Conservation (phyloP, 1,140 invertebrate genomes). For the Aphis gossypii region DNA sequence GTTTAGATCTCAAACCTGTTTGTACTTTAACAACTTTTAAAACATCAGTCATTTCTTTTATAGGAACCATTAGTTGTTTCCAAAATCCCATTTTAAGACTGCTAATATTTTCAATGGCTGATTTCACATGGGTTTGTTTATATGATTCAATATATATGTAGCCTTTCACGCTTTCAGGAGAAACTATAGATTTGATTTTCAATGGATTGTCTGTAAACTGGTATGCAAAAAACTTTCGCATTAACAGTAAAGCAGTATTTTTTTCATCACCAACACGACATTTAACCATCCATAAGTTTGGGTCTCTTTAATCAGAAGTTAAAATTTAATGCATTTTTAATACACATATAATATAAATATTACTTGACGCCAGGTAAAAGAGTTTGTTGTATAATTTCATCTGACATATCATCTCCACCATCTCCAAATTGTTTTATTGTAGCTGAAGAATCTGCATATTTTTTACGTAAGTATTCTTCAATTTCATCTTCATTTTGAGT, state of each 20-base stretch:
- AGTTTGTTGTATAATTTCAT: constrained; percentile 98
- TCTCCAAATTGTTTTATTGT: constrained; percentile 87
- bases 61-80: constrained; percentile 98
- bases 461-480: constrained; percentile 91
- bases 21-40: constrained; percentile 94
- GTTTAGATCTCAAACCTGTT: constrained; percentile 86
- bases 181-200: constrained; percentile 95
- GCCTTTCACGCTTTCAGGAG: constrained; percentile 96
- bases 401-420: constrained; percentile 93
- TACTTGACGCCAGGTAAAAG: constrained; percentile 93
- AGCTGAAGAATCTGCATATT: constrained; percentile 90
- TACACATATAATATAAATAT: constrained; percentile 61
- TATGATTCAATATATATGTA: constrained; percentile 98
- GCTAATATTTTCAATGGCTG: constrained; percentile 92
- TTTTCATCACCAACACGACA: constrained; percentile 98
- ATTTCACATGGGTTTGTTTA: constrained; percentile 97
- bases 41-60: constrained; percentile 99
- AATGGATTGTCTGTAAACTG: constrained; percentile 86
- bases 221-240: constrained; percentile 95
- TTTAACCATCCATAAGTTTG: constrained; percentile 98
- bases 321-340: background rate
- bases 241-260: constrained; percentile 84
- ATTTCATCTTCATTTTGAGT: constrained; percentile 95
- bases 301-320: constrained; percentile 73
- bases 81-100: constrained; percentile 87